Base-by-base conservation (phyloP, 2,888 invertebrate species). In the Pherbina coryleti region DNA sequence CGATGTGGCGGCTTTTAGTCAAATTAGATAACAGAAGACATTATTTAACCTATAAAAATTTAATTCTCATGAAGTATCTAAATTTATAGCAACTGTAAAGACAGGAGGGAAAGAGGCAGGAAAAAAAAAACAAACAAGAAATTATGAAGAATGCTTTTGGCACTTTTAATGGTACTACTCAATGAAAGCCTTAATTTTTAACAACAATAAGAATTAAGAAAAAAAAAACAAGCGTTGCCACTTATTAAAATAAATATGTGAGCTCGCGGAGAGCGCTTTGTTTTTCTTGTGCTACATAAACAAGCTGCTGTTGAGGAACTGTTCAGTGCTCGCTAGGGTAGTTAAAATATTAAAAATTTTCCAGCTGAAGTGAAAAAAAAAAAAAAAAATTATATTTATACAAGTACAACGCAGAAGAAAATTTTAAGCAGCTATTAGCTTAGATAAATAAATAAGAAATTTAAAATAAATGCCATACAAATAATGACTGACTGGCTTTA, bases 21-120 rank as follows among this genome's bases (percentile, higher is more conserved):
- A 72, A 72, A 72, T 72, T 72, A 72, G 72, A 72, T 22, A 37
- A 57, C 7, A 71, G 31, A 34, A 71, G 57, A 72, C 44, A 44
- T n/a, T 19, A 19, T 22, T 34, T 37, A 34, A 37, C 9, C 31
- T 17, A 22, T 7, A 31, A 28, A 19, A 69, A 51, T 51, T 69
- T 9, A 67, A 67, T 67, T 37, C 25, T 67, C 19, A 44, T 67
- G 66, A 66, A 19, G 5, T 28, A 51, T 7, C 44, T 14, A 37
- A 37, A 44, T 44, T 1, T 11, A 44, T 44, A 44, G 44, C 69
- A 51, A 7, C 22, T 22, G 19, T n/a, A n/a, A n/a, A 9, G 22
- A 34, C 22, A 37, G 19, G 3, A 25, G 57, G 19, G 19, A 22
- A 34, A 67, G 66, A 22, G 22, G n/a, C 25, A n/a, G 51, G 14